Base-by-base conservation (phyloP, 2,888 invertebrate genomes). In the Pseudolycoriella hygida region DNA sequence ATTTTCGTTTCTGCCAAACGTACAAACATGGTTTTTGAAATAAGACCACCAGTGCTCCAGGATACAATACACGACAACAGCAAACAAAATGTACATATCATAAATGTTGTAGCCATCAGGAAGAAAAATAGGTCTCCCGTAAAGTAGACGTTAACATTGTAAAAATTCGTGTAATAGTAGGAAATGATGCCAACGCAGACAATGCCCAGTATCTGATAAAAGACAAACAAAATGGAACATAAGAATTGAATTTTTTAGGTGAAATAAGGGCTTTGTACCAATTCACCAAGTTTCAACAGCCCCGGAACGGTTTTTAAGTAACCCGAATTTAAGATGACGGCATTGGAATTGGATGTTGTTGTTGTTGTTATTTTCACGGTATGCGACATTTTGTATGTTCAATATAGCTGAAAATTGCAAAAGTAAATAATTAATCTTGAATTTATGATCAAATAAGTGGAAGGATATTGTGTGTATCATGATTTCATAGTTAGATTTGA, bases 331-430 rank as follows among this genome's bases (percentile, higher is more conserved):
- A 88, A 71, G 10, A 80, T 75, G 10, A 82, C 79, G 17, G 85
- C 80, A 25, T 79, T 74, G 18, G 80, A 73, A 11, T 81, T 78
- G 48, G 84, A 84, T 44, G 86, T 87, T 15, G 83, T 84, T 25
- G 83, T 85, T 57, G 85, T 71, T 20, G 87, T 88, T 49, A 89
- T 83, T 40, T 88, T 89, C 53, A 89, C 83, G 30, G 84, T 73
- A 67, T 89, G 88, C 51, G 88, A 88, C 89, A 89, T 89, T 55
- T 65, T 75, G 14, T 17, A 39, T 39, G 17, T 15, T 10, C 4
- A 5, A 4, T 3, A 39, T 15, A 39, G 15, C 15, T 34, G 12
- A 34, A 34, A 34, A 34, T 34, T 34, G 25, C 25, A 25, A 25
- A 25, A 25, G 25, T 25, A 4, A 25, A 25, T 25, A 25, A 8